Percentiles rank a stretch among this genome's conserved stretches.
These are phyloP conservation scores for Brenthis hecate DNA, from an alignment of 2,888 invertebrate species.

Conservation along the genomic window DNA sequence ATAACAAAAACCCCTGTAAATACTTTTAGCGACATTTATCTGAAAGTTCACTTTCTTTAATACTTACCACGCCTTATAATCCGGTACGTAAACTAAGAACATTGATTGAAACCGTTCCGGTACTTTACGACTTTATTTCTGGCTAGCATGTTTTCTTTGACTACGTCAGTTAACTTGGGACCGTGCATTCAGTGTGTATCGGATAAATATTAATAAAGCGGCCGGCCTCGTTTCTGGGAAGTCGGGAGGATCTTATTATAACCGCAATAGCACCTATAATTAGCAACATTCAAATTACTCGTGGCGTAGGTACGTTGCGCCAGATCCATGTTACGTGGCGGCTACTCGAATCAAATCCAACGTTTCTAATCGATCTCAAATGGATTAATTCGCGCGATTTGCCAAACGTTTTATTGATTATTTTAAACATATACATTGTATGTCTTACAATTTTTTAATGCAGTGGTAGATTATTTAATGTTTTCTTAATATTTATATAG, in stretches of 20 bases:
- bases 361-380: constrained; percentile 57
- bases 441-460: not conserved
- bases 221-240: constrained; percentile 81
- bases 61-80: constrained; percentile 71
- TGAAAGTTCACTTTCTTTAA: constrained; percentile 62
- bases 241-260: constrained; percentile 82
- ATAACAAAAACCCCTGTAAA: not conserved
- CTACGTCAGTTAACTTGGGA: constrained; percentile 79
- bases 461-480: not conserved
- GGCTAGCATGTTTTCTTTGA: constrained; percentile 78
- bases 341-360: constrained; percentile 59
- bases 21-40: constrained; percentile 49
- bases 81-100: constrained; percentile 68
- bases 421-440: constrained; percentile 21
- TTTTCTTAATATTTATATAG: too few species aligned
- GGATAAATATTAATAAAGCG: constrained; percentile 82
- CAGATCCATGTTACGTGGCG: constrained; percentile 69
- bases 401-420: constrained; percentile 35
- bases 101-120: constrained; percentile 79
- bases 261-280: constrained; percentile 83
- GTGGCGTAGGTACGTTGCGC: constrained; percentile 68
- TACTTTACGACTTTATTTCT: constrained; percentile 81
- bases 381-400: constrained; percentile 51
- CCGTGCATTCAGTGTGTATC: constrained; percentile 72
- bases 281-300: constrained; percentile 79